Base-by-base conservation (phyloP, 2,113 vertebrate genomes). In the Neolamprologus kungweensis region DNA sequence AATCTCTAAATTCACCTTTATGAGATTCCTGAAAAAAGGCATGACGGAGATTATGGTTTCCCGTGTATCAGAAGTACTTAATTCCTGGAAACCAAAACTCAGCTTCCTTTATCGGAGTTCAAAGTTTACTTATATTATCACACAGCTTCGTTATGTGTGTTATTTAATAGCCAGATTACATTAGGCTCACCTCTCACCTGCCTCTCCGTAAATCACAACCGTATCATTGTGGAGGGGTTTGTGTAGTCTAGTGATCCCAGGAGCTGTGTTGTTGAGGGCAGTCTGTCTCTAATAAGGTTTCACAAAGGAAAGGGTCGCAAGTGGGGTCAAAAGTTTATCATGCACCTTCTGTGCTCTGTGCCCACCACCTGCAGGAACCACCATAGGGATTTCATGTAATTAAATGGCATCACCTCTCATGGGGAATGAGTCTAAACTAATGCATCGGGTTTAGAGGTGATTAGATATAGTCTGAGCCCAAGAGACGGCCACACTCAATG, bases 41-140 rank as follows among this genome's bases (percentile, higher is more conserved):
- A 50, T 1, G 1, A 13, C 1, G 0, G 45, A 90, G 83, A 84
- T 84, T n/a, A 75, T 33, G 3, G 35, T 84, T 84, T 53, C 13
- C 40, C 40, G 17, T 60, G 7, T 19, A 85, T 7, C 12, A 78
- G 19, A 80, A 23, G 16, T 19, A 8, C 57, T 6, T 16, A 71
- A 63, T 31, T 86, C 35, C 85, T 3, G 35, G 54, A 83, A 78
- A 12, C 45, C 26, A 78, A 75, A 85, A 68, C 21, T 5, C 21
- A 35, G 53, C 63, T 79, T 73, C 54, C 81, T 55, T 26, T 60
- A 78, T 83, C 37, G 42, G 7, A 37, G 91, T 84, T 86, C 90
- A 89, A 87, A 93, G 90, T 86, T 90, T 57, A 68, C 82, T 13
- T 40, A 68, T 21, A 23, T 73, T 88, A 87, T 91, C 85, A 31